These are phyloP conservation scores for Prochilodus magdalenae DNA, from an alignment of 2,113 vertebrate genomes.

Conservation along the genomic window DNA sequence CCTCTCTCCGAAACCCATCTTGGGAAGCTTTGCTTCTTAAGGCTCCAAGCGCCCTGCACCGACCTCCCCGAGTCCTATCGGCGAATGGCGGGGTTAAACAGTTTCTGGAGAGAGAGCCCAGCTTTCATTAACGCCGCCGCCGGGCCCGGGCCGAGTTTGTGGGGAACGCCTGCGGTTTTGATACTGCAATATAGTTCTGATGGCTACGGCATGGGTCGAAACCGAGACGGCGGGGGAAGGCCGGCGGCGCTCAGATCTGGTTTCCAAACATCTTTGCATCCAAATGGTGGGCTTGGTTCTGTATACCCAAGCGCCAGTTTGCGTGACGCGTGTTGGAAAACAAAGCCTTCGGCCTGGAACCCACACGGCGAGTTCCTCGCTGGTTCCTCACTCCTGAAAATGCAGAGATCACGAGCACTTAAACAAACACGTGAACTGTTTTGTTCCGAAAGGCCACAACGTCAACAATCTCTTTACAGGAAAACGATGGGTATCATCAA, in stretches of 20 bases:
- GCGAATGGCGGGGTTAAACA: neutral
- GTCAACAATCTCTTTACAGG: neutral
- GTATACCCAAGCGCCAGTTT: neutral
- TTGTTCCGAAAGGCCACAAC: neutral
- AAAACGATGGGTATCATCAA: neutral
- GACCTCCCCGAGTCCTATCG: neutral
- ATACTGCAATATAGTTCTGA: slow-evolving; percentile 34
- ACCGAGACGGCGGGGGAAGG: too few species aligned
- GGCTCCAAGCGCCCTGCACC: neutral
- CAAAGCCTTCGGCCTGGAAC: slow-evolving; percentile 16
- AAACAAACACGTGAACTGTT: neutral
- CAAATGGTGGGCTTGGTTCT: slow-evolving; percentile 17
- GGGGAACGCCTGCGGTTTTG: slow-evolving; percentile 3
- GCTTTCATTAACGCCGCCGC: slow-evolving; percentile 26
- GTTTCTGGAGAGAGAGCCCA: slow-evolving; percentile 4
- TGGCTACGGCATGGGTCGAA: slow-evolving; percentile 21
- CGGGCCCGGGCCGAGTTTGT: neutral
- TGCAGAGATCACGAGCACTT: neutral
- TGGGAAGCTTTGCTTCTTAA: slow-evolving; percentile 25
- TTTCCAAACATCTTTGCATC: slow-evolving; percentile 19
- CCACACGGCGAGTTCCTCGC: slow-evolving; percentile 1
- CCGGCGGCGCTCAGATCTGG: slow-evolving; percentile 1
- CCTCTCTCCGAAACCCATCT: neutral
- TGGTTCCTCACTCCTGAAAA: neutral
- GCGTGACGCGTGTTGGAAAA: slow-evolving; percentile 24